phyloP scores from a whole-genome alignment of 35 echinoderm and acorn worm genomes.

The Ophiothrix spiculata region DNA sequence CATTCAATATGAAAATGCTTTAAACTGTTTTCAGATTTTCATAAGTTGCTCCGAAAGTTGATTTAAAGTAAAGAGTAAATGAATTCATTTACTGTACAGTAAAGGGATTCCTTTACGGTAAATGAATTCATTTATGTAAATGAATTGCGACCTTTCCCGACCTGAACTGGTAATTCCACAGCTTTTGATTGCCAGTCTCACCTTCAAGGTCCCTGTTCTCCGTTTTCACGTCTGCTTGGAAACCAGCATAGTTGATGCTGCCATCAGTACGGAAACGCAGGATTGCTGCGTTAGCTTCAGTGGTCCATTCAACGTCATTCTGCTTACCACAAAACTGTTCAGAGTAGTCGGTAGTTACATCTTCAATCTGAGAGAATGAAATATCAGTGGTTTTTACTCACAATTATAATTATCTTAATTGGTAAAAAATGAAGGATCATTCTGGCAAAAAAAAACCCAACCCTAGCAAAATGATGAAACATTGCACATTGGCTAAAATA shows the following conservation, averaged over 20 bases:
- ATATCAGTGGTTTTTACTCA: too few species aligned
- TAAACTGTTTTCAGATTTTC: too few species aligned
- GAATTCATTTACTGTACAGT: background rate
- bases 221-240: background rate
- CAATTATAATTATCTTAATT: too few species aligned
- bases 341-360: conserved; percentile 5
- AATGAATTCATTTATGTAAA: too few species aligned
- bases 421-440: too few species aligned
- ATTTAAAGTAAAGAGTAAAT: background rate
- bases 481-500: too few species aligned
- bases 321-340: conserved; percentile 62
- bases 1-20: too few species aligned
- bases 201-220: conserved; percentile 49
- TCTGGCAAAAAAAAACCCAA: too few species aligned
- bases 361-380: conserved; percentile 71
- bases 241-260: conserved; percentile 39
- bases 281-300: conserved; percentile 34
- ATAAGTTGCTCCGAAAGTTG: background rate
- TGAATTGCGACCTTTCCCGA: too few species aligned
- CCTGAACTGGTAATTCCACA: background rate
- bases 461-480: too few species aligned
- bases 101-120: too few species aligned
- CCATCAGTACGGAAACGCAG: conserved; percentile 50
- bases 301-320: conserved; percentile 38
- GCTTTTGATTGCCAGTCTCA: too few species aligned